phyloP scores from a whole-genome alignment of 2,888 invertebrate species.

The Drosophila niveifrons region DNA sequence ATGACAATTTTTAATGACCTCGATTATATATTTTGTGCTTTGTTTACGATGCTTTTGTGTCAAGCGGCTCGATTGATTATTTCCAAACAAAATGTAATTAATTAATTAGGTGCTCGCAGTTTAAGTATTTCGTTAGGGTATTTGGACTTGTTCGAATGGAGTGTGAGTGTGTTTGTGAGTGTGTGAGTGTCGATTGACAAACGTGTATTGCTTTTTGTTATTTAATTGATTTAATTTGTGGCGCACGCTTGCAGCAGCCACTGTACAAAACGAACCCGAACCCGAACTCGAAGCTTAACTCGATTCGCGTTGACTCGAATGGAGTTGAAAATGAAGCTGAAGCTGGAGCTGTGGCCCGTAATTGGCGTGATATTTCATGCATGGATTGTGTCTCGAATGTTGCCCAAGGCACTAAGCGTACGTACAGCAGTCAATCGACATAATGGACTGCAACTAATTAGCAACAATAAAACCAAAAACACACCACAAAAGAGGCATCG shows the following conservation, averaged over 20 bases:
- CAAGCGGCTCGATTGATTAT: background rate
- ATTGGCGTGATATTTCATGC: constrained; percentile 77
- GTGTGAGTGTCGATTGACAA: constrained; percentile 4
- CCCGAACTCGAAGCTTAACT: constrained; percentile 11
- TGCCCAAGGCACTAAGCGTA: constrained; percentile 37
- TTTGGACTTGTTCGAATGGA: constrained; percentile 6
- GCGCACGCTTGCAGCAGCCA: constrained; percentile 65
- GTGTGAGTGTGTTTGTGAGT: background rate
- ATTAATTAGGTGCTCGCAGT: constrained; percentile 1
- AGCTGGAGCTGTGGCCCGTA: constrained; percentile 41
- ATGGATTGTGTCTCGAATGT: constrained; percentile 48
- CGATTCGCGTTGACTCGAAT: constrained; percentile 3
- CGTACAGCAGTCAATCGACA: constrained; percentile 38
- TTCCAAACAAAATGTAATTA: background rate
- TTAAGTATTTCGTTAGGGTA: constrained; percentile 27
- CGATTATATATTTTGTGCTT: background rate
- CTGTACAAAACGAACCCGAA: constrained; percentile 37
- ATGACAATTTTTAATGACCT: background rate
- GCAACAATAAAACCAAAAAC: constrained; percentile 28
- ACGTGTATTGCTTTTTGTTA: constrained; percentile 42
- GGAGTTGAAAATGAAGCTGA: constrained; percentile 4
- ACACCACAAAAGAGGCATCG: constrained; percentile 16
- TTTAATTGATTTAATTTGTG: constrained; percentile 74
- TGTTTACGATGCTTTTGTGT: background rate
- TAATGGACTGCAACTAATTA: constrained; percentile 62